Percentiles rank a stretch among this genome's conserved stretches.
These are phyloP conservation scores for Tethya wilhelma DNA, from an alignment of 37 sponge, comb jelly and placozoan genomes.

Conservation along the genomic window DNA sequence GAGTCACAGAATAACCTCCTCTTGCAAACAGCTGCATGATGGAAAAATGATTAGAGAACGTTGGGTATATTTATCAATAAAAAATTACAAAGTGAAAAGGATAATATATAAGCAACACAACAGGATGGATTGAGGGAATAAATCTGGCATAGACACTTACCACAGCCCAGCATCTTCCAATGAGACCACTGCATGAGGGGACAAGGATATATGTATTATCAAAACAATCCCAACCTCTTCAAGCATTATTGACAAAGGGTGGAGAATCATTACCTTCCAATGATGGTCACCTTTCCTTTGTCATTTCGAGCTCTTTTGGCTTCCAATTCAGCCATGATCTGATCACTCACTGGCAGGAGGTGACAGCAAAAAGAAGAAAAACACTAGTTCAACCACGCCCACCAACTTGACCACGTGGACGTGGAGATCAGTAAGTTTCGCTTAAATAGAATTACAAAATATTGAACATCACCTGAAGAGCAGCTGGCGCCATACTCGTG, in stretches of 20 bases:
- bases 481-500: no score
- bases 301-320: constrained; percentile 21
- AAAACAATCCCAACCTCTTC: no score
- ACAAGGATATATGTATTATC: neutral
- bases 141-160: constrained; percentile 19
- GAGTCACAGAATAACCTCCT: constrained; percentile 66
- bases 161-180: constrained; percentile 87
- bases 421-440: no score
- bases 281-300: constrained; percentile 44
- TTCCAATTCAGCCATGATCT: constrained; percentile 3
- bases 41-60: neutral
- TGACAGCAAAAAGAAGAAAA: neutral
- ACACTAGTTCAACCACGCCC: neutral
- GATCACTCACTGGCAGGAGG: neutral
- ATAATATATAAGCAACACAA: neutral
- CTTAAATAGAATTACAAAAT: no score
- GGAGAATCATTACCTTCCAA: constrained; percentile 51
- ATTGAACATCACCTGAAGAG: no score
- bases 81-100: neutral
- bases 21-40: constrained; percentile 72
- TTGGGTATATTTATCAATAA: neutral
- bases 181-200: constrained; percentile 73
- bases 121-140: neutral
- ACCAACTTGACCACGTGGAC: neutral
- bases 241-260: neutral